A percentile compares a stretch with the other conserved stretches of the same genome.
Evolutionary conservation across 2,888 invertebrate genomes (phyloP).

Genomic region (Neoascia interrupta): DNA sequence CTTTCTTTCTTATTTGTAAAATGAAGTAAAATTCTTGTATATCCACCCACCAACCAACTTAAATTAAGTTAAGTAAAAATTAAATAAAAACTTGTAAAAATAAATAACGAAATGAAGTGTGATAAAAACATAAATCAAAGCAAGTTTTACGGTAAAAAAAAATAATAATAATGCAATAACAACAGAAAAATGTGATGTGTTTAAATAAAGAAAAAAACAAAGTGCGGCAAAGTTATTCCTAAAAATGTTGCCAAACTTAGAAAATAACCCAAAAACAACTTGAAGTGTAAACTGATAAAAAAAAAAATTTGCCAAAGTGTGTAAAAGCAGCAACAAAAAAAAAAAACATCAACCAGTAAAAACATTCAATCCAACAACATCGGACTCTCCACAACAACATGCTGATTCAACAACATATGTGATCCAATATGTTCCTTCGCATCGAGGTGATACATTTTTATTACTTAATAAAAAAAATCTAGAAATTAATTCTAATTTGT

Average conservation of each 20-base stretch:
- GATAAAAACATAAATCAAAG: constrained; percentile 43
- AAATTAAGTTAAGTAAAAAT: constrained; percentile 48
- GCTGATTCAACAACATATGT: constrained; percentile 48
- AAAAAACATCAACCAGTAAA: constrained; percentile 26
- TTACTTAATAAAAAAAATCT: constrained; percentile 37
- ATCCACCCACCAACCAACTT: constrained; percentile 69
- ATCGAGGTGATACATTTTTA: constrained; percentile 59
- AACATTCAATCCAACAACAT: background rate
- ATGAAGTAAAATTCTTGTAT: constrained; percentile 64
- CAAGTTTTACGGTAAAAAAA: constrained; percentile 42
- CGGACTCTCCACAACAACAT: constrained; percentile 37
- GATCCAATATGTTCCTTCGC: constrained; percentile 64
- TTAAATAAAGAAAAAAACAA: constrained; percentile 30
- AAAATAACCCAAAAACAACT: constrained; percentile 3
- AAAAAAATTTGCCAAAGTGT: constrained; percentile 10
- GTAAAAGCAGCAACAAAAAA: constrained; percentile 26
- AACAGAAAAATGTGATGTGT: constrained; percentile 61
- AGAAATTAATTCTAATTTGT: constrained; percentile 40
- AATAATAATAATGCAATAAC: constrained; percentile 46
- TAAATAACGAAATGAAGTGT: constrained; percentile 60
- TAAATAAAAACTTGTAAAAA: constrained; percentile 42
- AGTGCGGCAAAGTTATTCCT: too few species aligned
- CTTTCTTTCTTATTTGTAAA: constrained; percentile 32
- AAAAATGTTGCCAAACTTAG: too few species aligned
- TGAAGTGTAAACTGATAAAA: constrained; percentile 9